A percentile compares a stretch with the other conserved stretches of the same genome.
Conservation (phyloP, 2,888 invertebrate species). For the Cephalotes varians region DNA sequence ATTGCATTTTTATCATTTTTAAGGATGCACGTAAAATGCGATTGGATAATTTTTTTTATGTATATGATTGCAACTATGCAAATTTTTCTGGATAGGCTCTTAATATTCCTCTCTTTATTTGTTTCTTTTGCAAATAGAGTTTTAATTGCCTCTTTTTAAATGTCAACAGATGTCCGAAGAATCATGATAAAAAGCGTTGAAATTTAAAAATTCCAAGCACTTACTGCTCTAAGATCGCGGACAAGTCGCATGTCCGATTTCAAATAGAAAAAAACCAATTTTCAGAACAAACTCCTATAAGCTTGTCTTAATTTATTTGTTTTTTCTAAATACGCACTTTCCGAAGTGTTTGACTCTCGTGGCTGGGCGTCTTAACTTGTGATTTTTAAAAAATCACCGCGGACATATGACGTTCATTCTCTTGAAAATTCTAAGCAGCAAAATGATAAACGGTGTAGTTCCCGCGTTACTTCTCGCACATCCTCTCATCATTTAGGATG, state of each 20-base stretch:
- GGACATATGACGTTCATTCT: not conserved
- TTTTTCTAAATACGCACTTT: not conserved
- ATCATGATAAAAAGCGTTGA: not conserved
- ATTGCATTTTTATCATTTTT: too few relatives aligned
- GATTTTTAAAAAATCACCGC: not conserved
- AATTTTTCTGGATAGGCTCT: too few relatives aligned
- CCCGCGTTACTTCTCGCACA: slow-evolving; percentile 85
- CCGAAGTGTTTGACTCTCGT: not conserved
- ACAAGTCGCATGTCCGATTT: not conserved
- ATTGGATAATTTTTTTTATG: too few relatives aligned
- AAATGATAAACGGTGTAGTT: slow-evolving; percentile 75
- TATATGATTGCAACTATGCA: too few relatives aligned
- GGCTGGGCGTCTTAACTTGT: not conserved
- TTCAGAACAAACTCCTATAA: not conserved
- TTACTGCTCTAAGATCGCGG: not conserved
- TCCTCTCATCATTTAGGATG: slow-evolving; percentile 82
- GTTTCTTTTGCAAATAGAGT: not conserved
- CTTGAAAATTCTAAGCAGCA: slow-evolving; percentile 62
- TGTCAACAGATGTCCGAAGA: not conserved
- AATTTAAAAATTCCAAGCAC: not conserved
- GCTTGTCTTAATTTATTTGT: not conserved
- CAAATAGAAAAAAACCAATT: not conserved
- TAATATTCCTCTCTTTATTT: not conserved
- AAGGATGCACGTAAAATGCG: too few relatives aligned
- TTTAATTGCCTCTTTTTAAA: not conserved